phyloP scores from a whole-genome alignment of 2,113 vertebrate genomes.

The Ifrita kowaldi region DNA sequence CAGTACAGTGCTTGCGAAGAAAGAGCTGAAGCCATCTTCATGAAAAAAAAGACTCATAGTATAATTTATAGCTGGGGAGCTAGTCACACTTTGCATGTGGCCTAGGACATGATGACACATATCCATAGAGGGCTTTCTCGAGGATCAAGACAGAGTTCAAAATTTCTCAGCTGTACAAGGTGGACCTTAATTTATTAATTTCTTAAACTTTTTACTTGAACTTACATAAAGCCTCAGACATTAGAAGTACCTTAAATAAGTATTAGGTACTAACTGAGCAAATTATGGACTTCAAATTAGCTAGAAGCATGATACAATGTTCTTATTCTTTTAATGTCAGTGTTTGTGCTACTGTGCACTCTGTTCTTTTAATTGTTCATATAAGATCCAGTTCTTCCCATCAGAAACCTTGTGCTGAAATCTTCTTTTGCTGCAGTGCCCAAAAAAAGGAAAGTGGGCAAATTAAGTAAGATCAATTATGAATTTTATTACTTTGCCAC shows the following conservation, averaged over 20 bases:
- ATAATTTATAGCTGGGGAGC: neutral
- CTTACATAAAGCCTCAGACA: neutral
- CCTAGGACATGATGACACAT: neutral
- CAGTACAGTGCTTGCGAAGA: neutral
- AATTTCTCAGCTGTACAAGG: neutral
- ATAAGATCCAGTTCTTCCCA: neutral
- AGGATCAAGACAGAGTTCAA: neutral
- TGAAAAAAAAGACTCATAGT: neutral
- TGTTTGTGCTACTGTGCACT: neutral
- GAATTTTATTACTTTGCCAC: neutral
- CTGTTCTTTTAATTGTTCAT: neutral
- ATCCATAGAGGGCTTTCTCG: neutral
- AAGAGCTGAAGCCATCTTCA: neutral
- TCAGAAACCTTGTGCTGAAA: neutral
- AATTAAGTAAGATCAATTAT: neutral
- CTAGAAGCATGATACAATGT: accelerated
- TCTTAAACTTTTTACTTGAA: neutral
- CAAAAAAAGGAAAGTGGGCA: neutral
- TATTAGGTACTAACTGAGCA: neutral
- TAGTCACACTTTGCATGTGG: neutral
- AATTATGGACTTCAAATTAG: neutral
- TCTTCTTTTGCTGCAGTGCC: neutral
- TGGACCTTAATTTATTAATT: neutral
- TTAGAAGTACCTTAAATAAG: neutral
- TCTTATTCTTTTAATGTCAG: neutral